Evolutionary conservation across 2,797 vertebrate genomes (phyloP), one percentile per base, ranked within the genome.

Genomic region (Novumbra hubbsi): DNA sequence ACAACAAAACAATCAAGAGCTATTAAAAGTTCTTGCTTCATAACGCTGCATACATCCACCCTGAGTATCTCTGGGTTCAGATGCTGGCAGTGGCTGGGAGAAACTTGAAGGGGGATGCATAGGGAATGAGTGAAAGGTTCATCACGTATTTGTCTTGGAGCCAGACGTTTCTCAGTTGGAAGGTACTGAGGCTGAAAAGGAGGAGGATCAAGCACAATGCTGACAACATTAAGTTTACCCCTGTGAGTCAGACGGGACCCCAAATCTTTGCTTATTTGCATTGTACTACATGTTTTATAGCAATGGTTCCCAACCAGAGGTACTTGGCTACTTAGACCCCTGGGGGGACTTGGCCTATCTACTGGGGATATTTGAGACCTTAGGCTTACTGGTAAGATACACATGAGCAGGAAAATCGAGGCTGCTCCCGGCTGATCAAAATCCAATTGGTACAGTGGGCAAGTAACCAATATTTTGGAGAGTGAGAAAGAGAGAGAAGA

Each of bases 21-120:
- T 85, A 85, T 86, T 83, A 81, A 16, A 87, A 86, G 87, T 80
- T 85, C 81, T 73, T 81, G 78, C 75, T 81, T 76, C 78, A 82
- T 67, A 80, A 82, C 50, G 50, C 76, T 81, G 80, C 76, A 86
- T 85, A 73, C 79, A 86, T 84, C 72, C 81, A 32, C 32, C 32
- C 32, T 32, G 73, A 71, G 73, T 69, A 66, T 72, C 78, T 7
- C 73, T 41, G 57, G 78, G 82, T 84, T 82, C 16, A n/a, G 68
- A 65, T 69, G 74, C 62, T 5, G 76, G 75, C 79, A 80, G 84
- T n/a, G 79, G 63, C 78, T 74, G 80, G 49, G 17, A 32, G 7
- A 30, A 34, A 73, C 66, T 6, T 45, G 15, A 34, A 48, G 41
- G 17, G 19, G 49, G 41, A 12, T 1, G n/a, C 12, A 28, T 32